Conservation (phyloP, 2,797 vertebrate genomes). For the Spinus pinus region DNA sequence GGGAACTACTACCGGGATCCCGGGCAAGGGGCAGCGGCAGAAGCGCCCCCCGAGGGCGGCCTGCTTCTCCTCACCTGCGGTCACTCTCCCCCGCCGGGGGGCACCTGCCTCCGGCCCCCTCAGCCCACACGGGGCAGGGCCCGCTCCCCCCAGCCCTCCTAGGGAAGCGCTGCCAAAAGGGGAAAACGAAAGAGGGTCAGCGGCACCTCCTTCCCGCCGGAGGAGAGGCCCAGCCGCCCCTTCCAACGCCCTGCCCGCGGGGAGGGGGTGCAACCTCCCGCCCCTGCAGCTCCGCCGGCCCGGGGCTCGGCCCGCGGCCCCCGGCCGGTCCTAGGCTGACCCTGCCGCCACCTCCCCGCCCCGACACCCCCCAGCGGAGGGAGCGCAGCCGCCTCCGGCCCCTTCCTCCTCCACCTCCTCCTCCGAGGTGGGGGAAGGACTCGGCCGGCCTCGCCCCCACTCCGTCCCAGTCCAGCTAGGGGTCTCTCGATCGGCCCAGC, state of each 20-base stretch:
- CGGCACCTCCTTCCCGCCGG: background rate
- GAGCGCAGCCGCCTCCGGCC: background rate
- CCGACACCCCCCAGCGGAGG: conserved; percentile 18
- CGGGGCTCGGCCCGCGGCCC: background rate
- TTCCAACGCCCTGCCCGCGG: background rate
- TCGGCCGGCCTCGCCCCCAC: background rate
- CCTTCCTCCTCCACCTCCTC: background rate
- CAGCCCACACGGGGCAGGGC: background rate
- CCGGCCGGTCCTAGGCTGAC: background rate
- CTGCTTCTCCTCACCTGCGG: background rate
- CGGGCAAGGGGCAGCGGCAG: background rate
- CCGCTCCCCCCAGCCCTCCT: background rate
- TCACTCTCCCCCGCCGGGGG: background rate
- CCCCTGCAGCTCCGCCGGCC: background rate
- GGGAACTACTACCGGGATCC: background rate
- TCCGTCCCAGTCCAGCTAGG: background rate
- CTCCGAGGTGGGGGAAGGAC: background rate
- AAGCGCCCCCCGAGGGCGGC: background rate
- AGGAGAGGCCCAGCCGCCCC: background rate
- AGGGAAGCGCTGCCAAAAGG: background rate
- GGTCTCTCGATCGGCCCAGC: background rate
- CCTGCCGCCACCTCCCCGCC: background rate
- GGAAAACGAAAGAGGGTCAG: background rate
- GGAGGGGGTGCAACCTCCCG: background rate
- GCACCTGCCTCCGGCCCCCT: background rate